A percentile compares a stretch with the other conserved stretches of the same genome.
phyloP scores from a whole-genome alignment of 30 jellyfish, hydroid and myxozoan genomes.

The Cassiopea andromeda region DNA sequence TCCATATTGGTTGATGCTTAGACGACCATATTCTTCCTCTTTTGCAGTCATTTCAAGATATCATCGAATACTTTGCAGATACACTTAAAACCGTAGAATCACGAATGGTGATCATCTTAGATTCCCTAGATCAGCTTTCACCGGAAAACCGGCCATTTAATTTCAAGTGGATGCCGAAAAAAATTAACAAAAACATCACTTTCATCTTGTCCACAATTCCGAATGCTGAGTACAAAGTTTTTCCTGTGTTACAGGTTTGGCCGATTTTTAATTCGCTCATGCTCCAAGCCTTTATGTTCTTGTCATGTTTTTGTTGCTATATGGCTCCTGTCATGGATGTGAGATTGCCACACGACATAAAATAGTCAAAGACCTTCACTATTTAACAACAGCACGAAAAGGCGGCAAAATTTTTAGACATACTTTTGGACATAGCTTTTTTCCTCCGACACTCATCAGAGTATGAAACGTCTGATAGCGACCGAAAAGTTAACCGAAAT shows the following conservation, averaged over 20 bases:
- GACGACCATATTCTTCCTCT: neutral
- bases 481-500: too few relatives aligned
- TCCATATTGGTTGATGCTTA: too few relatives aligned
- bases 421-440: too few relatives aligned
- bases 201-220: conserved; percentile 82
- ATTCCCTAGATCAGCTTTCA: conserved; percentile 89
- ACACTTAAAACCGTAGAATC: conserved; percentile 9
- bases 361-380: too few relatives aligned
- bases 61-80: conserved; percentile 54
- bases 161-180: conserved; percentile 87
- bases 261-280: neutral
- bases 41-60: conserved; percentile 53
- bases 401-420: too few relatives aligned
- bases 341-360: too few relatives aligned
- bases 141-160: conserved; percentile 72
- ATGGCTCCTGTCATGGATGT: too few relatives aligned
- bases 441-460: too few relatives aligned
- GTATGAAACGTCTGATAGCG: too few relatives aligned
- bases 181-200: conserved; percentile 27
- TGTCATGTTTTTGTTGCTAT: too few relatives aligned
- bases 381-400: too few relatives aligned
- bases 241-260: conserved; percentile 70
- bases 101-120: conserved; percentile 67
- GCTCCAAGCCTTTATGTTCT: too few relatives aligned
- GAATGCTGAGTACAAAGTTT: conserved; percentile 58